A percentile compares a stretch with the other conserved stretches of the same genome.
These are phyloP conservation scores for Acanthisitta chloris DNA, from an alignment of 2,113 vertebrate species.

Conservation along the genomic window DNA sequence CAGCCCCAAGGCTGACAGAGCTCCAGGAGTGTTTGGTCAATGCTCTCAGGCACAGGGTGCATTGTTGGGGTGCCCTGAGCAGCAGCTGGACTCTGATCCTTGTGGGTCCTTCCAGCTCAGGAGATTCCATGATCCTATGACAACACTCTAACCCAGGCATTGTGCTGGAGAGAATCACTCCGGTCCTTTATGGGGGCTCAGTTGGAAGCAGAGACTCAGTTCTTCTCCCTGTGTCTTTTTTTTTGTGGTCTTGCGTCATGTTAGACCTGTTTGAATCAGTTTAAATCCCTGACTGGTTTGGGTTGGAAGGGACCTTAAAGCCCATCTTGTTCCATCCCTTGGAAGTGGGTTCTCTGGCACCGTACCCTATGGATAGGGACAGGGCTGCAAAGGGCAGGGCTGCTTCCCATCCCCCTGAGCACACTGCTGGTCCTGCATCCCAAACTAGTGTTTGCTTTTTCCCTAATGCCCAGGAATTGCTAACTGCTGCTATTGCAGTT, in stretches of 20 bases:
- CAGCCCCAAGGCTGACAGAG: not conserved
- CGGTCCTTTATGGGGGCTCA: no score
- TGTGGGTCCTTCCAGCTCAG: not conserved
- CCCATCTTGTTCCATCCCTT: no score
- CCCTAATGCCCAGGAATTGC: not conserved
- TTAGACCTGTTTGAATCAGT: no score
- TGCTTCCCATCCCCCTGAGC: not conserved
- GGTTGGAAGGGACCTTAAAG: no score
- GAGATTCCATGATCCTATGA: not conserved
- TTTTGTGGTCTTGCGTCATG: no score
- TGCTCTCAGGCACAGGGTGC: not conserved
- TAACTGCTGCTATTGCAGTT: rapidly evolving
- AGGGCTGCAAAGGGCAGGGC: not conserved
- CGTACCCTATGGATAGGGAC: rapidly evolving
- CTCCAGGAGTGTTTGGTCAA: not conserved
- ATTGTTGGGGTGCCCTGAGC: rapidly evolving
- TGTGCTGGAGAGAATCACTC: no score
- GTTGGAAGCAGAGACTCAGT: no score
- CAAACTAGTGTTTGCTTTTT: not conserved
- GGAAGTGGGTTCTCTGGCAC: not conserved
- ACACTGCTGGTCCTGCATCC: not conserved
- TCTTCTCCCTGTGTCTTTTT: no score
- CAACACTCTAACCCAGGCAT: no score
- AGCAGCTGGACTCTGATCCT: not conserved
- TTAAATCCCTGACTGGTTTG: no score